Evolutionary conservation across 1,140 invertebrate species (phyloP), one percentile per base, ranked within the genome.

Genomic region (Drosophila suzukii): DNA sequence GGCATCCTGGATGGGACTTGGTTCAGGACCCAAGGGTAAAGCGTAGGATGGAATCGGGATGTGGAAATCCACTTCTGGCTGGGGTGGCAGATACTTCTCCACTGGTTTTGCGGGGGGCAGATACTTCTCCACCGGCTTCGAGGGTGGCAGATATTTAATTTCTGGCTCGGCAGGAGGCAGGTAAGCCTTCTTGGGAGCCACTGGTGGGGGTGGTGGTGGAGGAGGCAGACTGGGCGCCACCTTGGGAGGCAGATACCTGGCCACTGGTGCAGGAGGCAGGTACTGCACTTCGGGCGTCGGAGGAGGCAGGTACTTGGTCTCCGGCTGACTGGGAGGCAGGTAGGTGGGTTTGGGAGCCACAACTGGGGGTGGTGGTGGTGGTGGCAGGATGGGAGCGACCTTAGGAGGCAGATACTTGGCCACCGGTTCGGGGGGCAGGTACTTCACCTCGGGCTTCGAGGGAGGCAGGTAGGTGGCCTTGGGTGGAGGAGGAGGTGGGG

Each of bases 41-140:
- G 84, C 84, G 32, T 89, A 89, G 3, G 84, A 78, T 1, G 84
- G 84, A 24, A 89, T 75, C 17, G 84, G 84, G 13, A 89, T 89
- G 24, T 84, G 81, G 27, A 89, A 89, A 11, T 54, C 59, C 7
- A 65, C 30, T 13, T 74, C 51, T 1, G 58, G 49, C 8, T 59
- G 51, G 0, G 70, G 62, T 4, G 74, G 32, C 32, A 85, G 36
- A 27, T 85, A 85, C 32, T 57, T 63, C 1, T 27, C 41, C 7
- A 36, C 38, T 8, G 75, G 72, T 13, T 46, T 68, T 39, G 61
- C 41, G 5, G 75, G 77, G 2, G 46, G 78, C 34, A 74, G 75
- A 20, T 74, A 74, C 5, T 39, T 39, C 38, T 62, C 30, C 50
- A 68, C 73, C 8, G 81, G 77, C 53, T 67, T 44, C 0, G 79